Base-by-base conservation (phyloP, 64 coral and sea anemone species). In the Exaiptasia diaphana region DNA sequence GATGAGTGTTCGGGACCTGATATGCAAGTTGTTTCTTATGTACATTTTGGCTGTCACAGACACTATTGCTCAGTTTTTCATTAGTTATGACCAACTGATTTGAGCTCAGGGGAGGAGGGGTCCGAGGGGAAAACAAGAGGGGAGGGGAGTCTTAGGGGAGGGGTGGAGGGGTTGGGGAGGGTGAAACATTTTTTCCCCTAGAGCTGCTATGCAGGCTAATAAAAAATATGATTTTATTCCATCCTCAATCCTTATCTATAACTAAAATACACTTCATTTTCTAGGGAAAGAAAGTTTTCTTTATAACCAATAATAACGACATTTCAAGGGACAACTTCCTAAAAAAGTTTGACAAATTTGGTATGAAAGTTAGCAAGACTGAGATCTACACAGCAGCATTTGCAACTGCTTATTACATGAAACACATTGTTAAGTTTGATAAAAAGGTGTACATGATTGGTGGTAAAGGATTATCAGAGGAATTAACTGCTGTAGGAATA, bases 361-460 rank as follows among this genome's bases (percentile, higher is more conserved):
- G 81, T 33, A 85, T 91, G 15, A 17, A 85, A 48, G 88, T 48
- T 59, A 33, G 21, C 10, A 71, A 73, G 62, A 68, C 81, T 17
- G 81, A 91, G 46, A 77, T 91, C 31, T 91, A 85, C 53, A 65
- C 67, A 17, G 43, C 88, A 72, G 71, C 88, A n/a, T 91, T 50
- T 91, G 80, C 50, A 39, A 55, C 55, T 49, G 88, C 88, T 35
- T 91, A 85, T 43, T 91, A 91, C 46, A 57, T 91, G 40, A 91
- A 91, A 50, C 69, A 91, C 50, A 91, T 91, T 17, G 33, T 91
- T 8, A 85, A 91, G 38, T 91, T 83, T 73, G 65, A 91, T 18
- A 91, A 79, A 64, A 91, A 91, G 54, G 71, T 91, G 36, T 91
- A 71, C 43, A 78, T 69, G 14, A 11, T 91, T 53, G 88, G 88